These are phyloP conservation scores for Meleagris gallopavo DNA, from an alignment of 2,113 vertebrate species.

Conservation along the genomic window DNA sequence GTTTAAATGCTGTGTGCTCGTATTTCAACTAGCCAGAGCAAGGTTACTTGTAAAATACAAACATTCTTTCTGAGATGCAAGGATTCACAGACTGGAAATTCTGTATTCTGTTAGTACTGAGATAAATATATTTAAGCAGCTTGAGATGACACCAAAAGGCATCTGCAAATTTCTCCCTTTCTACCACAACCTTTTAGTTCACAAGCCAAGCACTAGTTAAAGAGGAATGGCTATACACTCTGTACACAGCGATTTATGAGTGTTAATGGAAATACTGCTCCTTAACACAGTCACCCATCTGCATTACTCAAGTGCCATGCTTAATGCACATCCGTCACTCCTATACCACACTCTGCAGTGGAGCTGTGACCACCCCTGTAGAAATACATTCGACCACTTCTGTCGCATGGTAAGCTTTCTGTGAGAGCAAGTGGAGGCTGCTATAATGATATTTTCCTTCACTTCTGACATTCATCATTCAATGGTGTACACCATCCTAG, in stretches of 20 bases:
- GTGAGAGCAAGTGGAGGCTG: background rate
- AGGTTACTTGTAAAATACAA: conserved; percentile 32
- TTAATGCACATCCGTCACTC: background rate
- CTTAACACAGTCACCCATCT: background rate
- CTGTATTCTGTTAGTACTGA: background rate
- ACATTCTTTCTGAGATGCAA: background rate
- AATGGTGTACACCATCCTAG: background rate
- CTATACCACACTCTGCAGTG: accelerated
- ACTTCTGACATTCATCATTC: background rate
- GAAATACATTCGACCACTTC: background rate
- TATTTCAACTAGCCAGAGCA: conserved; percentile 5
- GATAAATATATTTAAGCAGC: background rate
- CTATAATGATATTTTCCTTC: background rate
- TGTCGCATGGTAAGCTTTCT: background rate
- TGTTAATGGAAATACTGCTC: background rate
- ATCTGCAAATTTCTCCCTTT: background rate
- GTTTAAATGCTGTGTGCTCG: conserved; percentile 1
- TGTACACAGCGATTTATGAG: accelerated
- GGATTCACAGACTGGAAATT: background rate
- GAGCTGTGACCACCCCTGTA: background rate
- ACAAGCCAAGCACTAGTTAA: background rate
- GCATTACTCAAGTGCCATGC: accelerated
- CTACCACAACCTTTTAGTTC: background rate
- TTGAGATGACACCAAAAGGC: background rate
- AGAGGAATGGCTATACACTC: background rate